Base-by-base conservation (phyloP, 1,140 invertebrate species). In the Drosophila parvula region DNA sequence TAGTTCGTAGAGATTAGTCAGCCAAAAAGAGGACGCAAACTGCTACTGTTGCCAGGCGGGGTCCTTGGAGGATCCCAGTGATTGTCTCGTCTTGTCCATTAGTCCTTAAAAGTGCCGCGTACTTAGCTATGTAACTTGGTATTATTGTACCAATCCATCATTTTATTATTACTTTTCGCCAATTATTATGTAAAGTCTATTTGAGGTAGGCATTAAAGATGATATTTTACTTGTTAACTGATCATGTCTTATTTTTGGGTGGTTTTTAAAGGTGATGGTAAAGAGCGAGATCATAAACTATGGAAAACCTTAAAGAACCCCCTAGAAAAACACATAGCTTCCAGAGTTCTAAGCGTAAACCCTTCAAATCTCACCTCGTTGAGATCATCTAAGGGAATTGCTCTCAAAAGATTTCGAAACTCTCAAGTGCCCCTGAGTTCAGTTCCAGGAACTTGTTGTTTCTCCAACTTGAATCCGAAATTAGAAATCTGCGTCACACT, bases 81-180 rank as follows among this genome's bases (percentile, higher is more conserved):
- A 86, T 86, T 50, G 67, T 61, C 69, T 63, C 41, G 79, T 86
- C 83, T 86, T 86, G 83, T 86, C 83, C 84, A 86, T 83, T 84
- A 86, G 84, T 47, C 45, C 30, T 61, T 80, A 80, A 55, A 79
- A 59, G 47, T 88, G 83, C 83, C 83, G 68, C 76, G 83, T 86
- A 86, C 83, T 86, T 86, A 86, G 83, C 79, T 77, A 44, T 81
- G 48, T 51, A 56, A 45, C 11, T 9, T 8, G 56, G 59, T 81
- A 67, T 74, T 74, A 70, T 64, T 67, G 45, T 79, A 74, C 47
- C 63, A 44, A 60, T 55, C 41, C 56, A 56, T 53, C 11, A 22
- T 56, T 48, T 47, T 43, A 51, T 50, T 73, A 38, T 58, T 34
- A 28, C n/a, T 27, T 65, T 60, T 40, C 18, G 44, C 58, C 32